Evolutionary conservation across 2,797 vertebrate species (phyloP), one percentile per base, ranked within the genome.

Genomic region (Spinus olivaceus): DNA sequence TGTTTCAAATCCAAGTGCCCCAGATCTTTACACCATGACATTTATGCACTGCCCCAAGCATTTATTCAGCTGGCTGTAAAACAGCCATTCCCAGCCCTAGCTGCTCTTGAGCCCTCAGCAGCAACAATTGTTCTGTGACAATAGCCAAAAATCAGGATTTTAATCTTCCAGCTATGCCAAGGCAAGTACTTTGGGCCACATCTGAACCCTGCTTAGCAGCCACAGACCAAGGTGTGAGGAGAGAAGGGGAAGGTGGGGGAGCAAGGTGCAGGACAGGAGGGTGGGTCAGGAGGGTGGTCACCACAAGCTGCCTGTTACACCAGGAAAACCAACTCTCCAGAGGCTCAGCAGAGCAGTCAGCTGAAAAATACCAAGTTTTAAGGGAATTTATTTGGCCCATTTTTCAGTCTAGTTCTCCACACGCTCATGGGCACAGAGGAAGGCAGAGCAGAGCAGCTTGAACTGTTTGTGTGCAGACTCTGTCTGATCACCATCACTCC

Each of bases 1-100:
- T 46, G 3, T 37, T 95, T 61, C 88, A 71, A 47, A 69, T 4
- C 56, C 73, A 65, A 94, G 73, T 3, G 54, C 63, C 51, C 85
- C 74, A 35, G 21, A 85, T 67, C 92, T 64, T 82, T 30, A 54
- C 1, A 17, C 66, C 46, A 3, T 15, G 78, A 89, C 95, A 81
- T 94, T 92, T 59, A 27, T 25, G 71, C 32, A 39, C 61, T 14
- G 86, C 91, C 87, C 74, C 63, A 5, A 94, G 96, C 86, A 28
- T 51, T 90, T 23, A 30, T 66, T 53, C 83, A 82, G 67, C 82
- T 72, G 60, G 4, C 82, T 77, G 60, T 54, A 64, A 61, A 90
- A 44, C 80, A 78, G 73, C 42, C 88, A 13, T 49, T 53, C 71
- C 63, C 44, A 86, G 86, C 79, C 39, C 37, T 1, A 63, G 87